These are phyloP conservation scores for Scolopax mira DNA, from an alignment of 2,113 vertebrate species.

Conservation along the genomic window DNA sequence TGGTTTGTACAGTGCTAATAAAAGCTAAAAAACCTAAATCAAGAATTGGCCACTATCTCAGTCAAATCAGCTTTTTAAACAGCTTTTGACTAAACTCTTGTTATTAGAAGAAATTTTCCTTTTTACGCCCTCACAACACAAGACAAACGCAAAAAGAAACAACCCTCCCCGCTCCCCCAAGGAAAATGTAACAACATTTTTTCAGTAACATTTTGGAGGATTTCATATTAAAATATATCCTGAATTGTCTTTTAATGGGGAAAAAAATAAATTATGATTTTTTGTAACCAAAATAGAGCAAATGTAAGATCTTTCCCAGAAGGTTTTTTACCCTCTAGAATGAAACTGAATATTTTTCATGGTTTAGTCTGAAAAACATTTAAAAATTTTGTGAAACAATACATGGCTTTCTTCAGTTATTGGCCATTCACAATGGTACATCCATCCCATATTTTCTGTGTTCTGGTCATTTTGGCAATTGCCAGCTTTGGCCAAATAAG, in stretches of 20 bases:
- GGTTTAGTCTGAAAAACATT: background rate
- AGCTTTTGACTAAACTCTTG: background rate
- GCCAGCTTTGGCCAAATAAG: background rate
- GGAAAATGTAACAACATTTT: background rate
- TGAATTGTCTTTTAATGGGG: background rate
- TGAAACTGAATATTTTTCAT: background rate
- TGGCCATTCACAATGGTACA: background rate
- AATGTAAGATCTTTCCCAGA: background rate
- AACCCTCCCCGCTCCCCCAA: background rate
- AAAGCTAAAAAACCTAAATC: background rate
- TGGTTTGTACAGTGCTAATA: conserved; percentile 4
- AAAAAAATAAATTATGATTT: background rate
- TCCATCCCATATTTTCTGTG: background rate
- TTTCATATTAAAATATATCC: background rate
- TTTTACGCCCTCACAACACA: background rate
- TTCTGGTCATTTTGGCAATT: background rate
- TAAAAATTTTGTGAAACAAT: background rate
- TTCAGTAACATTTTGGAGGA: background rate
- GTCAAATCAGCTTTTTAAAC: background rate
- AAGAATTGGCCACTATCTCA: background rate
- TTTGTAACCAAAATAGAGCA: background rate
- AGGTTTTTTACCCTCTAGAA: background rate
- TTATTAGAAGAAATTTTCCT: conserved; percentile 3
- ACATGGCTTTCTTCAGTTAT: background rate
- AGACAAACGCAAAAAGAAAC: background rate